Base-by-base conservation (phyloP, 2,797 vertebrate genomes). In the Tragopan temminckii region DNA sequence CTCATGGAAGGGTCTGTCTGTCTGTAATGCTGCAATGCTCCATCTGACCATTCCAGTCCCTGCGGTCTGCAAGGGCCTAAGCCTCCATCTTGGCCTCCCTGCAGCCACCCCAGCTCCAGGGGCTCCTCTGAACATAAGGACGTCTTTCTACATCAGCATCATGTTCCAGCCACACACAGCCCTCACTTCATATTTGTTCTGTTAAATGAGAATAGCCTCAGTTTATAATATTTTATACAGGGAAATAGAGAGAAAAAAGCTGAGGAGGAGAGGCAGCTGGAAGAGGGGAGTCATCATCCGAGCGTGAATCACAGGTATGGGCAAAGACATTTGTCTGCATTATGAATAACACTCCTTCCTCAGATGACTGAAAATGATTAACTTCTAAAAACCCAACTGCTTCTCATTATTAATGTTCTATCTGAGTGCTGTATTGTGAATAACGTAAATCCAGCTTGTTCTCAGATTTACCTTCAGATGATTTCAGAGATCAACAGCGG, bases 251-350 rank as follows among this genome's bases (percentile, higher is more conserved):
- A 68, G 25, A 19, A 52, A 16, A 66, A 84, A 91, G 62, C 66
- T 69, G 82, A 85, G 57, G 38, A 80, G 76, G 72, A 88, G 75
- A 76, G 89, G 62, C 59, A 79, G 80, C 35, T 46, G 76, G 69
- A 50, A 91, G 76, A 23, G 52, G 36, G 42, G 57, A 85, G 61
- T 79, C 83, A 59, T 4, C 35, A 42, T n/a, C 91, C 81, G 82
- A 4, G 0, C 57, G 29, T 83, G 76, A 96, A 70, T 66, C 95
- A 89, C 72, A 79, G 62, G 18, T 15, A 52, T 1, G 36, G 76
- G 40, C 77, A 48, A 67, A 84, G 76, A n/a, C 17, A 3, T 77
- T 55, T 67, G 29, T 72, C 91, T 87, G 55, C 14, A 0, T n/a
- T 72, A 5, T 27, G 71, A 88, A 43, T 64, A 72, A 61, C 15